phyloP scores from a whole-genome alignment of 2,888 invertebrate species.

The Anorthoa munda region DNA sequence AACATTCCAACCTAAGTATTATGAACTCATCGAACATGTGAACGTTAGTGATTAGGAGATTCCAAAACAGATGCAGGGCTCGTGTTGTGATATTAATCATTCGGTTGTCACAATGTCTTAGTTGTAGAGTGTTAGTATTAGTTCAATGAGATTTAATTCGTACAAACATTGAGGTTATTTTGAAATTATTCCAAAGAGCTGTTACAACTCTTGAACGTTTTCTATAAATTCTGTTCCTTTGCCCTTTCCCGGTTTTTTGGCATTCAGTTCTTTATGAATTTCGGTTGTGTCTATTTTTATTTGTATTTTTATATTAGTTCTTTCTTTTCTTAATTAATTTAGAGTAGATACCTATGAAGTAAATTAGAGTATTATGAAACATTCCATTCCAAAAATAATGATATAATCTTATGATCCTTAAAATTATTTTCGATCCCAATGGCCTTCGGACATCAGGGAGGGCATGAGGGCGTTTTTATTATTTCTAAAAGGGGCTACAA shows the following conservation, averaged over 20 bases:
- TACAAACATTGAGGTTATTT: slow-evolving; percentile 65
- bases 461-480: slow-evolving; percentile 36
- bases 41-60: slow-evolving; percentile 73
- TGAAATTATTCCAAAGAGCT: slow-evolving; percentile 74
- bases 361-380: slow-evolving; percentile 46
- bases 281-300: slow-evolving; percentile 34
- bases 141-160: slow-evolving; percentile 57
- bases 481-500: slow-evolving; percentile 59
- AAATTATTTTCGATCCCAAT: slow-evolving; percentile 39
- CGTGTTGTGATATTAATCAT: slow-evolving; percentile 79
- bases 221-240: slow-evolving; percentile 44
- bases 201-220: slow-evolving; percentile 59
- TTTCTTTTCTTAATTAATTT: slow-evolving; percentile 37
- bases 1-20: slow-evolving; percentile 77
- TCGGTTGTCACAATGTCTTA: slow-evolving; percentile 77
- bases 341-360: slow-evolving; percentile 22
- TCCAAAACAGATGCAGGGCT: slow-evolving; percentile 77
- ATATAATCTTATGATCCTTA: slow-evolving; percentile 38
- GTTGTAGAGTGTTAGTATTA: slow-evolving; percentile 48
- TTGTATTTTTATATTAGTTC: background rate
- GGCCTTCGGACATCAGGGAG: slow-evolving; percentile 19
- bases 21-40: slow-evolving; percentile 76
- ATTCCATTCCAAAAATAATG: slow-evolving; percentile 58
- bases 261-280: slow-evolving; percentile 26
- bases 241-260: slow-evolving; percentile 1